Evolutionary conservation across 2,113 vertebrate genomes (phyloP).

Genomic region (Pongo abelii): DNA sequence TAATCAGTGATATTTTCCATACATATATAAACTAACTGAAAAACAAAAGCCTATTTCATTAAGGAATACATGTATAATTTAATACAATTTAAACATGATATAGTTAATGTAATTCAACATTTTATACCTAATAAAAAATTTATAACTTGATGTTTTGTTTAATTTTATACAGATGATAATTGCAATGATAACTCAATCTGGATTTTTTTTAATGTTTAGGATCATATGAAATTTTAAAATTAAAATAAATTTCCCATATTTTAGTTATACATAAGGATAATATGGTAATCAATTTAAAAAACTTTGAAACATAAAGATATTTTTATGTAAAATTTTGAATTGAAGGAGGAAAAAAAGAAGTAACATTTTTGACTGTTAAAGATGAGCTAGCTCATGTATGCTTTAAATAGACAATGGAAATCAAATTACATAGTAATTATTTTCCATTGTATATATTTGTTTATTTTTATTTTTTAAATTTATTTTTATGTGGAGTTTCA

Average conservation of each 20-base stretch:
- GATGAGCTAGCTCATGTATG: background rate
- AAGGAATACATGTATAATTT: conserved; percentile 2
- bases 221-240: conserved; percentile 9
- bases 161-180: background rate
- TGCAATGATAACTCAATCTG: background rate
- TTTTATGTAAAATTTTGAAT: conserved; percentile 36
- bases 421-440: background rate
- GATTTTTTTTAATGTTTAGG: background rate
- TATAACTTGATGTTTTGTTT: background rate
- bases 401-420: background rate
- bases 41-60: conserved; percentile 29
- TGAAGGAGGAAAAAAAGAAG: background rate
- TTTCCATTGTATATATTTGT: background rate
- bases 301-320: background rate
- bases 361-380: background rate
- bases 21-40: background rate
- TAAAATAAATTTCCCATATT: background rate
- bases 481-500: too few relatives aligned
- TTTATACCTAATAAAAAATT: background rate
- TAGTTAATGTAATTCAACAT: background rate
- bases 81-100: background rate
- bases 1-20: background rate
- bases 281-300: background rate
- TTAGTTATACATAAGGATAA: background rate
- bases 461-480: too few relatives aligned